Conservation (phyloP, 23 tunicate genomes). For the Trididemnum miniatum region DNA sequence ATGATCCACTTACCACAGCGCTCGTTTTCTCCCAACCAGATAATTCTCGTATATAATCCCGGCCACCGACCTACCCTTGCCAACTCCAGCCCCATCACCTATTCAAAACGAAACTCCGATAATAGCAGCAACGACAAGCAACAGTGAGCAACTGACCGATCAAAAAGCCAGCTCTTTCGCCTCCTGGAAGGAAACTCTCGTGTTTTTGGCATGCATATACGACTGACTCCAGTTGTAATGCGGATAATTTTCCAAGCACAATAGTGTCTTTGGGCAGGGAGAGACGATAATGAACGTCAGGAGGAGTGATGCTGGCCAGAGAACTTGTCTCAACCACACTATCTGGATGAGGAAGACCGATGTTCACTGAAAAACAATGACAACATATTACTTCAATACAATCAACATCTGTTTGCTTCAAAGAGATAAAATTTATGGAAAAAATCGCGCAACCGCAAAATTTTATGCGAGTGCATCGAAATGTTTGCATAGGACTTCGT, state of each 20-base stretch:
- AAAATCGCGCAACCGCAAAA: no score
- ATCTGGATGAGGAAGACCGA: conserved; percentile 87
- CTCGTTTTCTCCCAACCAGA: conserved; percentile 66
- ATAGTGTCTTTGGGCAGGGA: conserved; percentile 62
- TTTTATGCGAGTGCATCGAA: no score
- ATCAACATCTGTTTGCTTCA: no score
- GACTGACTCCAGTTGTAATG: conserved; percentile 78
- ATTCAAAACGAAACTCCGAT: no score
- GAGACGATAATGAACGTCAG: conserved; percentile 54
- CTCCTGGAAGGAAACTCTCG: conserved; percentile 39
- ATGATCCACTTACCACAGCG: conserved; percentile 85
- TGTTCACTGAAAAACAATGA: conserved; percentile 41
- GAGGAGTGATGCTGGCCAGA: conserved; percentile 75
- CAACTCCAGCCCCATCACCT: conserved; percentile 98
- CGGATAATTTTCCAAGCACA: conserved; percentile 54
- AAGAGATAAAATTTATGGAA: no score
- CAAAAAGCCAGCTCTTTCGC: conserved; percentile 86
- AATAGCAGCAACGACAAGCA: no score
- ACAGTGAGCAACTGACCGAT: conserved; percentile 68
- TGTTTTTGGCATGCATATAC: conserved; percentile 84
- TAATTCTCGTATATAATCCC: conserved; percentile 92
- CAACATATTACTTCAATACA: no score
- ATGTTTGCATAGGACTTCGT: no score
- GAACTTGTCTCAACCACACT: conserved; percentile 88
- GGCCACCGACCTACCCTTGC: conserved; percentile 87